Base-by-base conservation (phyloP, 2,113 vertebrate genomes). In the Zosterops borbonicus region DNA sequence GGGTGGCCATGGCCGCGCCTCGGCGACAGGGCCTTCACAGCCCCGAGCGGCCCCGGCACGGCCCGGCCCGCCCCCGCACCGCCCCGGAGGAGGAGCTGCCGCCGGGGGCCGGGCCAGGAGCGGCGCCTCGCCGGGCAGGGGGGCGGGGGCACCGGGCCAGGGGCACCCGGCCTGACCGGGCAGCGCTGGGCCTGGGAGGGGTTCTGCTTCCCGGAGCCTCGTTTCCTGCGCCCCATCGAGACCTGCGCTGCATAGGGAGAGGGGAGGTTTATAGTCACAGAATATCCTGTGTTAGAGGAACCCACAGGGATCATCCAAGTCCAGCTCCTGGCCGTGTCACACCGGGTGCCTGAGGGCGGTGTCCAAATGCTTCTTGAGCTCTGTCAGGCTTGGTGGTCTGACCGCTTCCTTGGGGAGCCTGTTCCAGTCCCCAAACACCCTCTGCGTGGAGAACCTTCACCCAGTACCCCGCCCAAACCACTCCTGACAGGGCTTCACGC, bases 101-200 rank as follows among this genome's bases (percentile, higher is more conserved):
- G 37, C 37, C 37, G 37, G 37, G 37, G 37, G 37, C 37, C 37
- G 37, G 37, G 37, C 69, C 12, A 39, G 9, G 7, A 41, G 52
- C 22, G 9, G 35, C 11, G 3, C 4, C 6, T 41, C 2, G 29
- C 22, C 1, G 17, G 5, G 6, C 3, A 0, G 0, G 9, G 42
- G 0, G 15, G 17, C 12, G 5, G 12, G 1, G 35, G 50, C 8
- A 0, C 2, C 5, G 1, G 3, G 15, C 12, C 1, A 0, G 11
- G 29, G 37, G 9, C 37, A 37, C 37, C 37, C 9, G 37, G 37
- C 9, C 37, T 37, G 37, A 9, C 37, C 5, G 7, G 4, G 18
- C 7, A 1, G 14, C 1, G 14, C 3, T 19, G 8, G n/a, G 20
- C 6, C 4, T 7, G 1, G 29, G 17, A 31, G 33, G 35, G 4